phyloP scores from a whole-genome alignment of 2,797 vertebrate species.

The Girardinus metallicus region DNA sequence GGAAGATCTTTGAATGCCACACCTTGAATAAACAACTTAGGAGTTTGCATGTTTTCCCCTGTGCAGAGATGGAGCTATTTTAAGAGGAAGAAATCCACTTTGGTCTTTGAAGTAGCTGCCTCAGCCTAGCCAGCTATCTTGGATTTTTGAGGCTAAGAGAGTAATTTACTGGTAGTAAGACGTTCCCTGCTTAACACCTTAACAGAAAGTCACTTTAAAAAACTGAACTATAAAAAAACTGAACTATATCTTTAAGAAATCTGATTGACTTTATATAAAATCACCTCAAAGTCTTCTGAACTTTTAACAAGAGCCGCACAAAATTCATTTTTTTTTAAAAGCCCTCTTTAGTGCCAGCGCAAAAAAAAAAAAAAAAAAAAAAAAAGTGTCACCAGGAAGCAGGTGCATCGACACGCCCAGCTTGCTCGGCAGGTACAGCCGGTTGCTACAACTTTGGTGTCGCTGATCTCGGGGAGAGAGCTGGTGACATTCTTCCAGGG shows the following conservation, averaged over 20 bases:
- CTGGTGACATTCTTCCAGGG: not conserved
- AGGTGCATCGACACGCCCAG: conserved; percentile 47
- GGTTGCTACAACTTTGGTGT: not conserved
- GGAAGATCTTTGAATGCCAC: not conserved
- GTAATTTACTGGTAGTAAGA: not conserved
- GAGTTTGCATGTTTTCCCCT: too few relatives aligned
- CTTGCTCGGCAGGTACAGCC: conserved; percentile 47
- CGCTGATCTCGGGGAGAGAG: not conserved
- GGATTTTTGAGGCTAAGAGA: not conserved
- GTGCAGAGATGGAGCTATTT: not conserved
- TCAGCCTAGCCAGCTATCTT: not conserved
- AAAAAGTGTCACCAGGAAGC: not conserved
- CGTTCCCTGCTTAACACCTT: not conserved
- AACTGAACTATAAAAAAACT: too few relatives aligned
- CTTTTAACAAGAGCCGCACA: not conserved
- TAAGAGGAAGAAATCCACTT: not conserved
- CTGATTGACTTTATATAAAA: not conserved
- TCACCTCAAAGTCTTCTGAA: not conserved
- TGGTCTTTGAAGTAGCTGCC: not conserved
- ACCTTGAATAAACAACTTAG: not conserved
- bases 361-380: too few relatives aligned
- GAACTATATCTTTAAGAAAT: not conserved
- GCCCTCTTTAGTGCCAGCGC: too few relatives aligned
- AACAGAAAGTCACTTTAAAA: not conserved
- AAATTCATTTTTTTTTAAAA: too few relatives aligned